phyloP scores from a whole-genome alignment of 2,797 vertebrate genomes.

The Schizopygopsis malacanthus region DNA sequence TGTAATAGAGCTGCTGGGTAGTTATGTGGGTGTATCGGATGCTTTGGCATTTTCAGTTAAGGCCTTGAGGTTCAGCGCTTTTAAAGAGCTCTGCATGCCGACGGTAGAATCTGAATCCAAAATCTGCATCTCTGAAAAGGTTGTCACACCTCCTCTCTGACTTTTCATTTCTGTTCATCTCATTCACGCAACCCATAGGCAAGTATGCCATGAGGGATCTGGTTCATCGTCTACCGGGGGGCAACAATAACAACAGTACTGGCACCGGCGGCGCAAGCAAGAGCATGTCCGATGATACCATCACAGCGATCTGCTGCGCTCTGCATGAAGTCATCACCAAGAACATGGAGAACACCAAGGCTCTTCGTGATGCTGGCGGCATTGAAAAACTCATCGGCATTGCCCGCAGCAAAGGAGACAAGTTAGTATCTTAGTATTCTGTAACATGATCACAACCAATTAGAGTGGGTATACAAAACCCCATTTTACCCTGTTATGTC shows the following conservation, averaged over 20 bases:
- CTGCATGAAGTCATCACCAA: conserved; percentile 99
- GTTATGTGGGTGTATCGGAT: conserved; percentile 9
- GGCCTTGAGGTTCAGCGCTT: conserved; percentile 11
- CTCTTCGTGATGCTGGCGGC: conserved; percentile 96
- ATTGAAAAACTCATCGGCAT: conserved; percentile 98
- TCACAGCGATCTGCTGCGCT: conserved; percentile 97
- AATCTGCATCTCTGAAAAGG: conserved; percentile 43
- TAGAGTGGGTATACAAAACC: not conserved
- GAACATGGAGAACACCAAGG: conserved; percentile 99
- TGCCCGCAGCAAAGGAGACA: conserved; percentile 99
- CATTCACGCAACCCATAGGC: conserved; percentile 77
- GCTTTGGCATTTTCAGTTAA: conserved; percentile 39
- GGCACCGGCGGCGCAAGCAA: conserved; percentile 80
- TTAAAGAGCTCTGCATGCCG: conserved; percentile 38
- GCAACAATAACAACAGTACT: conserved; percentile 85
- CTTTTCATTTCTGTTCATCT: not conserved
- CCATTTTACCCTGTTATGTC: not conserved
- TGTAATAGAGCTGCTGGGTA: conserved; percentile 30
- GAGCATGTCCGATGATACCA: conserved; percentile 98
- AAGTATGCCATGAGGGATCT: conserved; percentile 99
- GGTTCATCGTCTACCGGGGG: conserved; percentile 93
- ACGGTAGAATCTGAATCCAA: conserved; percentile 21
- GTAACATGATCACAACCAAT: not conserved
- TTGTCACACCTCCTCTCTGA: conserved; percentile 3
- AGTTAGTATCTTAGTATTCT: conserved; percentile 80